Conservation (phyloP, 1,140 invertebrate genomes). For the Trialeurodes vaporariorum region DNA sequence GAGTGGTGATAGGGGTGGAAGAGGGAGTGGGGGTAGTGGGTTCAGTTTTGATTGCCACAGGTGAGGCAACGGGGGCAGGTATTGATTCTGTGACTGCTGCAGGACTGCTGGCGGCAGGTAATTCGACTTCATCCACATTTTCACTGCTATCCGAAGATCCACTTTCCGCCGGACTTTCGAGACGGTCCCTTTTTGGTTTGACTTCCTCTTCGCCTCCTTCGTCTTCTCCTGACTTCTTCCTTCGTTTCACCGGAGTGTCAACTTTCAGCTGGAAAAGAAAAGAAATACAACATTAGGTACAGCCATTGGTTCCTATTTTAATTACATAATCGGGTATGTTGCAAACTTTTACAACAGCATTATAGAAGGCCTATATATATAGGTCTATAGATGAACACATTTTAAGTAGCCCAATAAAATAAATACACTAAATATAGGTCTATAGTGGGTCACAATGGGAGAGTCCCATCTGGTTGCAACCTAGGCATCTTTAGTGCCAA, state of each 20-base stretch:
- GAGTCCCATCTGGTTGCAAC: no score
- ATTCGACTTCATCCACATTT: conserved; percentile 39
- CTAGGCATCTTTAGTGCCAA: no score
- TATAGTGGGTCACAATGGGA: no score
- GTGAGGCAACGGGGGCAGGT: not conserved
- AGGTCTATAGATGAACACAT: no score
- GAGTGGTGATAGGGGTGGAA: not conserved
- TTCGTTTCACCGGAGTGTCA: conserved; percentile 30
- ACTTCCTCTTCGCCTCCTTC: conserved; percentile 49
- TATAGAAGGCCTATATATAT: no score
- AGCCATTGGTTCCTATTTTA: no score
- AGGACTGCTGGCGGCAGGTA: not conserved
- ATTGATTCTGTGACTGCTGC: not conserved
- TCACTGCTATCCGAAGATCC: conserved; percentile 56
- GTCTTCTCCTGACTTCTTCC: conserved; percentile 53
- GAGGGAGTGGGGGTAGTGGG: not conserved
- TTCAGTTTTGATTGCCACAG: no score
- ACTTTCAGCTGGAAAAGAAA: conserved; percentile 13
- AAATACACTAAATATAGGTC: no score
- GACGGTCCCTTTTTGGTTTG: conserved; percentile 54
- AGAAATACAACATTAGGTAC: no score
- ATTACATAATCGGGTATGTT: no score
- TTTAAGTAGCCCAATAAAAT: no score
- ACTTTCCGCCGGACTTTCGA: conserved; percentile 64
- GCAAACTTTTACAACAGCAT: no score